Evolutionary conservation across 2,797 vertebrate species (phyloP).

Genomic region (Urocyon cinereoargenteus): DNA sequence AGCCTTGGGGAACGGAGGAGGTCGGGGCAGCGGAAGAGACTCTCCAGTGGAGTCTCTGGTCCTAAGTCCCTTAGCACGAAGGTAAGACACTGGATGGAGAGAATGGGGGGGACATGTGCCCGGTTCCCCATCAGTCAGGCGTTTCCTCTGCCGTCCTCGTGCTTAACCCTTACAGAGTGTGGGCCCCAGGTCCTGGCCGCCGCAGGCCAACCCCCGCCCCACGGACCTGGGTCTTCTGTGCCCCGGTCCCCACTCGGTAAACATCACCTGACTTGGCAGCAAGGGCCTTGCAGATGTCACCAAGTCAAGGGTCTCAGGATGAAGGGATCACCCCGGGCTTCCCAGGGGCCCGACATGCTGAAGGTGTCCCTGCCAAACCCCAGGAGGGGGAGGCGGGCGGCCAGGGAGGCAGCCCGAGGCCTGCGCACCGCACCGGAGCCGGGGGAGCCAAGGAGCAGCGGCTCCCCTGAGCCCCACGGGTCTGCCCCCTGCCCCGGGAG

Average conservation of each 20-base stretch:
- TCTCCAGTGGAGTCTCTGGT: neutral
- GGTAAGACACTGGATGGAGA: neutral
- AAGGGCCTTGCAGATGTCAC: neutral
- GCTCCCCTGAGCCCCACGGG: too few relatives aligned
- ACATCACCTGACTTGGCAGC: neutral
- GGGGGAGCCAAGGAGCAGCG: too few relatives aligned
- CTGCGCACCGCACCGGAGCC: too few relatives aligned
- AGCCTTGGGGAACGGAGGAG: neutral
- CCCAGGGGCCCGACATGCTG: neutral
- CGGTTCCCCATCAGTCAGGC: neutral
- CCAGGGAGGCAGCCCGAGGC: too few relatives aligned
- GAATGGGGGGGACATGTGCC: neutral
- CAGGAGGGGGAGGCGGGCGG: too few relatives aligned
- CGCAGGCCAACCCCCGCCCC: too few relatives aligned
- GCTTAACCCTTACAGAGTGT: neutral
- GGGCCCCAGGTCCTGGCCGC: too few relatives aligned
- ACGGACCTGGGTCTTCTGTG: too few relatives aligned
- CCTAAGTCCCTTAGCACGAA: too few relatives aligned
- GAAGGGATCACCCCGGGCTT: neutral
- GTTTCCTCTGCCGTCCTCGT: neutral
- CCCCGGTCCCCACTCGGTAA: neutral
- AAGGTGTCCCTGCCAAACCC: neutral
- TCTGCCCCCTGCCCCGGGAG: too few relatives aligned
- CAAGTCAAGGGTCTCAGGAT: neutral
- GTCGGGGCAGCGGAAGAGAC: neutral